Conservation (phyloP, 2,113 vertebrate genomes). For the Paramisgurnus dabryanus region DNA sequence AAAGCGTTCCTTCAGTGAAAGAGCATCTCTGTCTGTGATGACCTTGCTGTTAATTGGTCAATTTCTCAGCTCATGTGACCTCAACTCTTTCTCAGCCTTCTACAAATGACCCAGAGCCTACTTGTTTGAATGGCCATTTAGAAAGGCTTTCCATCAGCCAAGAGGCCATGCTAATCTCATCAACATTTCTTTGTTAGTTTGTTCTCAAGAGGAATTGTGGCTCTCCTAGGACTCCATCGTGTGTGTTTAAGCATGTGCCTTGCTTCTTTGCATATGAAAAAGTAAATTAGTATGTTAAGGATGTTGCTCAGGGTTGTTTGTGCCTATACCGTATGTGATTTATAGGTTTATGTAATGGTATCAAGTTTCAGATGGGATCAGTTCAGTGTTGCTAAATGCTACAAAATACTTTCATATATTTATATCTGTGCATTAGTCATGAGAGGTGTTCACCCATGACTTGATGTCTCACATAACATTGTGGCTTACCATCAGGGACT, state of each 20-base stretch:
- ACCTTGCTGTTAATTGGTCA: conserved; percentile 45
- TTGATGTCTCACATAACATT: neutral
- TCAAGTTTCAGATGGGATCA: too few species aligned
- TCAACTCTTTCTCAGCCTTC: conserved; percentile 22
- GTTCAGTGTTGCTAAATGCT: neutral
- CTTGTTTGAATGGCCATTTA: conserved; percentile 11
- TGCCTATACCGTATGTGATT: neutral
- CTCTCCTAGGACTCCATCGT: conserved; percentile 25
- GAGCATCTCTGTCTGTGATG: neutral
- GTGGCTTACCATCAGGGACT: neutral
- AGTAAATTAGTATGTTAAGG: conserved; percentile 7
- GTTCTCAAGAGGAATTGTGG: conserved; percentile 11
- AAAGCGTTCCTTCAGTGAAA: conserved; percentile 24
- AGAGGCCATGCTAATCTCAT: conserved; percentile 33
- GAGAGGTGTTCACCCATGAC: too few species aligned
- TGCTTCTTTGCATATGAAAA: conserved; percentile 36
- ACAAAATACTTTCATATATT: neutral
- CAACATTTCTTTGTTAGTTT: conserved; percentile 17
- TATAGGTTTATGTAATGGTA: neutral
- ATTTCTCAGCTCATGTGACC: conserved; percentile 43
- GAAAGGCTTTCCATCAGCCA: conserved; percentile 16
- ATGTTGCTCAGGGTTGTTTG: conserved; percentile 18
- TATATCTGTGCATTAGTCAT: too few species aligned
- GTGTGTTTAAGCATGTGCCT: conserved; percentile 22
- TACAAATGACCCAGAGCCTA: conserved; percentile 26